These are phyloP conservation scores for Danionella dracula DNA, from an alignment of 2,797 vertebrate species.

Conservation along the genomic window DNA sequence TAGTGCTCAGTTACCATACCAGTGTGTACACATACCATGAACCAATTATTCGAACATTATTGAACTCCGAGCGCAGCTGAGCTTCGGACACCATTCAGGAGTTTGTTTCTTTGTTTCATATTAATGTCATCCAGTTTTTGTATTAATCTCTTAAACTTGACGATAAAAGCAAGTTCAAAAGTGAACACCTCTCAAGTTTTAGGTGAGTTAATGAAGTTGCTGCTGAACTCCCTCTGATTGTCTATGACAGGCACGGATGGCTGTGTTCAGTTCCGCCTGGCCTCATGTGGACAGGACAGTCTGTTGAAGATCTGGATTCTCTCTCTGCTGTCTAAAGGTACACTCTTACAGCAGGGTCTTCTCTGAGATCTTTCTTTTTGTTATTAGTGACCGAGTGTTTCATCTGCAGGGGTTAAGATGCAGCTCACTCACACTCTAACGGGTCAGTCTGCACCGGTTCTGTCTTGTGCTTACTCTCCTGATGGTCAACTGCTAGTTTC, in stretches of 20 bases:
- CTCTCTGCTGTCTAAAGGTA: conserved; percentile 70
- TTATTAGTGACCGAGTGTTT: conserved; percentile 9
- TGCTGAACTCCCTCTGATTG: no score
- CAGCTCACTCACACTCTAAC: conserved; percentile 71
- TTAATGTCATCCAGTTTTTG: no score
- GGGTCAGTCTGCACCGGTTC: conserved; percentile 81
- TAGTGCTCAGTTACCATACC: no score
- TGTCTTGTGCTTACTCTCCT: conserved; percentile 83
- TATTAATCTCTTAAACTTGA: no score
- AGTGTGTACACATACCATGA: no score
- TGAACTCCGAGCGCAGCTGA: no score
- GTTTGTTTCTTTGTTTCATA: no score
- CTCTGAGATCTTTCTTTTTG: neutral
- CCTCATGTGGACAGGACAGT: conserved; percentile 91
- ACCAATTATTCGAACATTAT: no score
- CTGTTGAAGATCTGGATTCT: conserved; percentile 83
- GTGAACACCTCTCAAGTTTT: no score
- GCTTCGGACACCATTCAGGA: no score
- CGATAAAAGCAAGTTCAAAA: no score
- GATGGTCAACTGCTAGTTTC: conserved; percentile 84
- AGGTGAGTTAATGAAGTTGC: no score
- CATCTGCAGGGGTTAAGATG: conserved; percentile 72
- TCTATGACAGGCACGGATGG: conserved; percentile 41
- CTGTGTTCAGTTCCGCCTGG: conserved; percentile 72
- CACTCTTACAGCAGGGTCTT: neutral